Evolutionary conservation across 2,113 vertebrate genomes (phyloP).

Genomic region (Urocolius indicus): DNA sequence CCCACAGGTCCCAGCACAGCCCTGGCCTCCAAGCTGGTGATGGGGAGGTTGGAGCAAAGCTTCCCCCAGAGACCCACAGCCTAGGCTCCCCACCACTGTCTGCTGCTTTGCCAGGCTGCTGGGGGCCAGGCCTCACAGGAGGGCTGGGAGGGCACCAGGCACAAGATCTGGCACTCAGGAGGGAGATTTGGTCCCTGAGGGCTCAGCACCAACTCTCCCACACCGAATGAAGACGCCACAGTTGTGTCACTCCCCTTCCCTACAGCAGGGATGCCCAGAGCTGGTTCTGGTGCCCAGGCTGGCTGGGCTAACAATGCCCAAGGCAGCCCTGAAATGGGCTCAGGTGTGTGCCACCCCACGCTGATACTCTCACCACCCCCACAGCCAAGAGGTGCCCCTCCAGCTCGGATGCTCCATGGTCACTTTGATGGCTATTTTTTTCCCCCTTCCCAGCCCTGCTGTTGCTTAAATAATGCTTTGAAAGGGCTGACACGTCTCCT

Average conservation of each 20-base stretch:
- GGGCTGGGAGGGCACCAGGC: not conserved
- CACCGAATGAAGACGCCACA: not conserved
- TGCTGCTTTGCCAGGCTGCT: not conserved
- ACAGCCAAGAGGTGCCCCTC: not conserved
- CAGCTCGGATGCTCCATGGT: not conserved
- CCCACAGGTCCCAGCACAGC: fast-evolving
- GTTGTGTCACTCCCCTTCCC: not conserved
- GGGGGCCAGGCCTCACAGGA: not conserved
- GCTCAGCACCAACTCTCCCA: not conserved
- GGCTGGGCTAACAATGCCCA: not conserved
- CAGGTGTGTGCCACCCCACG: fast-evolving
- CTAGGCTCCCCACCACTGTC: not conserved
- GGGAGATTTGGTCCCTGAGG: not conserved
- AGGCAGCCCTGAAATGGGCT: not conserved
- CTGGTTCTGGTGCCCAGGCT: not conserved
- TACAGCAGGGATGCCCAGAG: not conserved
- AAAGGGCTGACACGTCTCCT: not conserved
- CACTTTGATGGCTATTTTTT: slow-evolving; percentile 11
- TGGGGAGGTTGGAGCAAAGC: not conserved
- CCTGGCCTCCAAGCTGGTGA: fast-evolving
- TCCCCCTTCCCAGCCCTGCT: not conserved
- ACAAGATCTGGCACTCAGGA: not conserved
- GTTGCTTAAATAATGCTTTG: fast-evolving
- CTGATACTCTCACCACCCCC: not conserved
- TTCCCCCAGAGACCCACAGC: not conserved